phyloP scores from a whole-genome alignment of 1,140 invertebrate genomes.

The Mactra quadrangularis region DNA sequence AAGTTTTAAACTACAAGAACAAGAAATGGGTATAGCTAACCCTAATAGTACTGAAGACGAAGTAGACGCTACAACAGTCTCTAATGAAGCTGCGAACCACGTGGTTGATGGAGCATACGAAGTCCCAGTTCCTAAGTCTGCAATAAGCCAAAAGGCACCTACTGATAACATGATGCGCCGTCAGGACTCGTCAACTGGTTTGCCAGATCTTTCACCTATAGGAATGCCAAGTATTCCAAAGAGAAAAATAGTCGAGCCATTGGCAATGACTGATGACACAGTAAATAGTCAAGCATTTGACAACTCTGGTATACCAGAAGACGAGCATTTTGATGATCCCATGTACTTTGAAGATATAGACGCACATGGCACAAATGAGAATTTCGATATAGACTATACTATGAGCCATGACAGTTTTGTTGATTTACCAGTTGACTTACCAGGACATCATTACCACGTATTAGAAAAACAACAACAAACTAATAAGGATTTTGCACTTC shows the following conservation, averaged over 20 bases:
- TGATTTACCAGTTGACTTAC: no score
- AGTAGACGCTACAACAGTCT: not conserved
- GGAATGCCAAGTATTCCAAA: not conserved
- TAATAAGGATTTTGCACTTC: no score
- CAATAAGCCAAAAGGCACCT: not conserved
- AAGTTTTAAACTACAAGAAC: not conserved
- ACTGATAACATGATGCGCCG: not conserved
- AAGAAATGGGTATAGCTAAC: no score
- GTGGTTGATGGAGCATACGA: not conserved
- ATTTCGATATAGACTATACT: no score
- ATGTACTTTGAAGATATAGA: slow-evolving; percentile 1
- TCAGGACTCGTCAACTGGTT: slow-evolving; percentile 1
- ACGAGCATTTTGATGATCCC: not conserved
- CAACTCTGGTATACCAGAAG: not conserved
- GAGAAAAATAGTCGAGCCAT: not conserved
- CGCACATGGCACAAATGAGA: no score
- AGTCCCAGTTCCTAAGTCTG: not conserved
- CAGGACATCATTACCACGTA: no score
- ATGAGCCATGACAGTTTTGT: no score
- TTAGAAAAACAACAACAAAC: no score
- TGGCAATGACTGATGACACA: not conserved
- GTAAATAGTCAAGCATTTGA: not conserved
- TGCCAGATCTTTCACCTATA: not conserved
- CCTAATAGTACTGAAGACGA: no score
- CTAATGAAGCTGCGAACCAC: not conserved